phyloP scores from a whole-genome alignment of 2,113 vertebrate genomes.

The Gadus macrocephalus region DNA sequence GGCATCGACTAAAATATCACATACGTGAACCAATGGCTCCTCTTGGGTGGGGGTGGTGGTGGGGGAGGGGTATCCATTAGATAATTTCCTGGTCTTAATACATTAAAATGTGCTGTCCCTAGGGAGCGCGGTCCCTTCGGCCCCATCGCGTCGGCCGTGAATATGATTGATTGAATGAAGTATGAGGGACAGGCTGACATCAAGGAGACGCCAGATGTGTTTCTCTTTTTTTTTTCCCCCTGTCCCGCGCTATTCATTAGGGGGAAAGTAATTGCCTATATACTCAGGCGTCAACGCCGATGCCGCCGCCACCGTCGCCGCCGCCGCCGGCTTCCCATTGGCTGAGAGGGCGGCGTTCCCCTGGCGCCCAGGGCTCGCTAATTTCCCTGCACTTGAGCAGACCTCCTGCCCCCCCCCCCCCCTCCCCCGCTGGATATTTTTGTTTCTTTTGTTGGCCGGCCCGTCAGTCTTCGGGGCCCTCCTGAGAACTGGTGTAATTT shows the following conservation, averaged over 20 bases:
- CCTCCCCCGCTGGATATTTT: conserved; percentile 62
- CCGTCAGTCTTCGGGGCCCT: conserved; percentile 60
- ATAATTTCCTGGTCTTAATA: too few relatives aligned
- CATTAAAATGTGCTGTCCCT: too few relatives aligned
- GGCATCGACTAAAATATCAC: too few relatives aligned
- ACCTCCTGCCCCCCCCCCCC: conserved; percentile 14
- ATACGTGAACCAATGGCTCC: too few relatives aligned
- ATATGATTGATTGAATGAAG: neutral
- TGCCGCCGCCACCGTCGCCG: conserved; percentile 23
- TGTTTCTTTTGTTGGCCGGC: conserved; percentile 68
- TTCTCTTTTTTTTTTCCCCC: neutral
- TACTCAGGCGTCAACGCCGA: conserved; percentile 45
- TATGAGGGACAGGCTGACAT: conserved; percentile 14
- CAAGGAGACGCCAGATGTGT: conserved; percentile 52
- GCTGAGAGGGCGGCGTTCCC: conserved; percentile 40
- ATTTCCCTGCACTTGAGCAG: conserved; percentile 40
- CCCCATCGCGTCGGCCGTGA: too few relatives aligned
- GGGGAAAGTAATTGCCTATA: conserved; percentile 26
- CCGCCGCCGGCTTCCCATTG: conserved; percentile 42
- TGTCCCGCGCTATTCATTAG: conserved; percentile 39
- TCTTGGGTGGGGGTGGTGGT: too few relatives aligned
- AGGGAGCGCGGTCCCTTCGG: too few relatives aligned
- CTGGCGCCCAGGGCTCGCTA: conserved; percentile 28
- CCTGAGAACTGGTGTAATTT: conserved; percentile 65
- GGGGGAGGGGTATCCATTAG: too few relatives aligned